A percentile compares a stretch with the other conserved stretches of the same genome.
phyloP scores from a whole-genome alignment of 1,140 invertebrate species.

The Muscidifurax raptorellus region DNA sequence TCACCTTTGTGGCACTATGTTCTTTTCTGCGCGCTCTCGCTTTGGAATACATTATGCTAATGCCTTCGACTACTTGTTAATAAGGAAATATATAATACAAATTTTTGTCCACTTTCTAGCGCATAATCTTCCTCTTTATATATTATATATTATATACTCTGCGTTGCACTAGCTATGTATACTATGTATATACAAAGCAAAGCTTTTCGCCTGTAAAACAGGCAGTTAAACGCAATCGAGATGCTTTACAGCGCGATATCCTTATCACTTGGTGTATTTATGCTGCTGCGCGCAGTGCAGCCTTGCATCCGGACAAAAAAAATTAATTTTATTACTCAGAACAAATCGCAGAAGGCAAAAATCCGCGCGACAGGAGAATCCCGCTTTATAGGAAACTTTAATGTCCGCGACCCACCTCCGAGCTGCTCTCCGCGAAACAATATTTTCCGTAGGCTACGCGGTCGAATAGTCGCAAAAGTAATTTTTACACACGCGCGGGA shows the following conservation, averaged over 20 bases:
- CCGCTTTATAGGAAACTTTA: conserved; percentile 20
- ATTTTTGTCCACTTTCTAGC: neutral
- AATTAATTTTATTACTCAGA: conserved; percentile 18
- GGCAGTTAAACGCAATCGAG: conserved; percentile 1
- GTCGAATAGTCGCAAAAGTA: neutral
- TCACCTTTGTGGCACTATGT: neutral
- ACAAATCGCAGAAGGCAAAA: neutral
- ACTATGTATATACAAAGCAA: no score
- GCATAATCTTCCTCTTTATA: conserved; percentile 21
- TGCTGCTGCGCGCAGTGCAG: neutral
- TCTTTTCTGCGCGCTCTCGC: neutral
- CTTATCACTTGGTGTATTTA: neutral
- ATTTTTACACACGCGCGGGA: conserved; percentile 15
- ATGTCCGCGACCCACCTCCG: neutral
- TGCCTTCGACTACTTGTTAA: neutral
- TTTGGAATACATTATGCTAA: neutral
- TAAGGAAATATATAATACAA: neutral
- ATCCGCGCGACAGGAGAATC: neutral
- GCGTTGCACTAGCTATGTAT: neutral
- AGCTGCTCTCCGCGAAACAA: conserved; percentile 6
- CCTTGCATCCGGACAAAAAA: neutral
- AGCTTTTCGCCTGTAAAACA: conserved; percentile 2
- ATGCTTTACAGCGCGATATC: conserved; percentile 3
- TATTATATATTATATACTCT: neutral
- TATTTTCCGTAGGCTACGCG: neutral